Evolutionary conservation across 1,140 invertebrate species (phyloP), one percentile per base, ranked within the genome.

Genomic region (Rhyacophila brunnea): DNA sequence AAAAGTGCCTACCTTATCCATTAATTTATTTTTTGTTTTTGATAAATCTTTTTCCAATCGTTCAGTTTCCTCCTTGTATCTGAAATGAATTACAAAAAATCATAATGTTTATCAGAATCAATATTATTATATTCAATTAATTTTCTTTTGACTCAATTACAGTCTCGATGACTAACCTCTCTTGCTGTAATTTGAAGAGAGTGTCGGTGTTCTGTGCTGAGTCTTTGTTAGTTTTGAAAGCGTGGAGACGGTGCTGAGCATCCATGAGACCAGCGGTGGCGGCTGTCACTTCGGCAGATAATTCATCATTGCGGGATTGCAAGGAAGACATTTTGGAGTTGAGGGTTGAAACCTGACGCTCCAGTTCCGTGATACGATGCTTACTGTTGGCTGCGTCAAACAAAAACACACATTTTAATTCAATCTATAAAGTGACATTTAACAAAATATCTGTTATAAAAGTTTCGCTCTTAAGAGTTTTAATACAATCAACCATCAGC

Each of bases 1-100:
- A n/a, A n/a, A n/a, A n/a, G n/a, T n/a, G n/a, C n/a, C n/a, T 3
- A 79, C 77, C 67, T 74, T 79, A 60, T 78, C 75, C 19, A 71
- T 73, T 6, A 79, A 65, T 68, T 73, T 73, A 49, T 64, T 71
- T 67, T 73, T 78, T 5, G 68, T 68, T 66, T 73, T 79, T 38
- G 70, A 63, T 50, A 79, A 70, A 61, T 79, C 77, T 43, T 69
- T 73, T 62, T 79, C 75, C 49, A 79, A 52, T 56, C 74, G 70
- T 47, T 79, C 73, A 45, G 73, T 67, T 64, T 78, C 75, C 62
- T 78, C 75, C 58, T 75, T 69, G 62, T 75, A 74, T 54, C 77
- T 79, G 61, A 43, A 74, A 75, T 50, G n/a, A 60, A 60, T 55
- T 20, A 43, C 18, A 28, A 28, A 5, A 28, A 28, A 28, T 5